Percentiles rank a stretch among this genome's conserved stretches.
These are phyloP conservation scores for Anguilla megastoma DNA, from an alignment of 2,797 vertebrate genomes.

Conservation along the genomic window DNA sequence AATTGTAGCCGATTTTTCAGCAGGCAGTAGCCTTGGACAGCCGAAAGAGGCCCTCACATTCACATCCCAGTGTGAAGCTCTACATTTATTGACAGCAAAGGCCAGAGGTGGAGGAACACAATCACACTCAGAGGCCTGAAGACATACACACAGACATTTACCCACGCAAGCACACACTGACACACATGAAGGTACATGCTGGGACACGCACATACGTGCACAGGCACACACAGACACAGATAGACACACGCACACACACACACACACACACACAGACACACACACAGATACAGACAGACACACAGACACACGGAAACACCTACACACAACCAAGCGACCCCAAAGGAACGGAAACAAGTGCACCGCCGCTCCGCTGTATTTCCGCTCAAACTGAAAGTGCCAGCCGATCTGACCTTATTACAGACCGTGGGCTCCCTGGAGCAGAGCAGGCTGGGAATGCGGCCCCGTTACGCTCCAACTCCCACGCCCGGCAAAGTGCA, in stretches of 20 bases:
- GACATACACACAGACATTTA: not conserved
- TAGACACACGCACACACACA: not conserved
- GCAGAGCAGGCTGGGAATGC: not conserved
- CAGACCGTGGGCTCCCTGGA: not conserved
- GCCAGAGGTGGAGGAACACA: not conserved
- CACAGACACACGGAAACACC: not conserved
- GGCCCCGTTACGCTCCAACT: not conserved
- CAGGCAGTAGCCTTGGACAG: not conserved
- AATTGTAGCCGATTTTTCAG: not conserved
- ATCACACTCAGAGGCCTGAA: not conserved
- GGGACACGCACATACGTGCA: not conserved
- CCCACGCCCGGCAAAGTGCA: not conserved
- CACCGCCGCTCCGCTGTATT: not conserved
- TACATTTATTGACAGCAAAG: not conserved
- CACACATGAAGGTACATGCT: not conserved
- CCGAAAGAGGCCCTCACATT: not conserved
- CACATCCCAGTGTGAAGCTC: not conserved
- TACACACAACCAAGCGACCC: not conserved
- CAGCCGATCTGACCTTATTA: not conserved
- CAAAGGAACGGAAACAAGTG: not conserved
- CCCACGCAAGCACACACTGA: not conserved
- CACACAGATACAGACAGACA: too few species aligned
- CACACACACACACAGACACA: too few species aligned
- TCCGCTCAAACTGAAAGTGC: not conserved
- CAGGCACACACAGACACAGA: not conserved